Evolutionary conservation across 1,140 invertebrate species (phyloP).

Genomic region (Apolygus lucorum): DNA sequence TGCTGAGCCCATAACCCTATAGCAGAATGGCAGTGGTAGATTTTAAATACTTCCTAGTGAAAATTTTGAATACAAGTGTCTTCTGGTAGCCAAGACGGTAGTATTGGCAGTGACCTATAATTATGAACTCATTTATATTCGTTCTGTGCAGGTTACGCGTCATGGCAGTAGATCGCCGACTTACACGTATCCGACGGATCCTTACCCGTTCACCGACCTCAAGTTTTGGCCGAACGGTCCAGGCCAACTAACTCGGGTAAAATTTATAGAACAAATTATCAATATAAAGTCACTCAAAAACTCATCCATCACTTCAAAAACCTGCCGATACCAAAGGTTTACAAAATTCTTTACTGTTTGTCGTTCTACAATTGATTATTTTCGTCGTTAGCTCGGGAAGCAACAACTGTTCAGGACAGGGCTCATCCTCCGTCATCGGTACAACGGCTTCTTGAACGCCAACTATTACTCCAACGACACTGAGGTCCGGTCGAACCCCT

Average conservation of each 20-base stretch:
- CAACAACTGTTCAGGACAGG: slow-evolving; percentile 52
- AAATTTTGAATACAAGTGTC: too few species aligned
- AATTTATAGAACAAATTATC: too few species aligned
- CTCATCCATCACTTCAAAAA: neutral
- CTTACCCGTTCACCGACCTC: slow-evolving; percentile 49
- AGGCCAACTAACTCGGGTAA: slow-evolving; percentile 70
- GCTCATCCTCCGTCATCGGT: slow-evolving; percentile 50
- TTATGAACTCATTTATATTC: too few species aligned
- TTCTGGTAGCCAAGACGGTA: too few species aligned
- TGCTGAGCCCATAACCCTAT: too few species aligned
- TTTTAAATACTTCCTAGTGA: too few species aligned
- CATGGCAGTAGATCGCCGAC: slow-evolving; percentile 71
- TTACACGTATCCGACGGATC: slow-evolving; percentile 63
- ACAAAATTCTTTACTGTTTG: neutral
- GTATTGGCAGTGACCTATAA: too few species aligned
- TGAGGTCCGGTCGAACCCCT: slow-evolving; percentile 56
- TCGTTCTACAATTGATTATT: neutral
- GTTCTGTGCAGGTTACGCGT: slow-evolving; percentile 41
- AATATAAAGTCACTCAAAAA: slow-evolving; percentile 39
- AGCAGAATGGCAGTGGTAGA: too few species aligned
- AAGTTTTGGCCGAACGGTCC: slow-evolving; percentile 60
- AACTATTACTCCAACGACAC: slow-evolving; percentile 54
- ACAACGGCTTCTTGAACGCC: slow-evolving; percentile 49
- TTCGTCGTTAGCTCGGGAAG: slow-evolving; percentile 48
- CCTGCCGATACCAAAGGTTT: neutral